phyloP scores from a whole-genome alignment of 2,888 invertebrate species.

The Amiota minor region DNA sequence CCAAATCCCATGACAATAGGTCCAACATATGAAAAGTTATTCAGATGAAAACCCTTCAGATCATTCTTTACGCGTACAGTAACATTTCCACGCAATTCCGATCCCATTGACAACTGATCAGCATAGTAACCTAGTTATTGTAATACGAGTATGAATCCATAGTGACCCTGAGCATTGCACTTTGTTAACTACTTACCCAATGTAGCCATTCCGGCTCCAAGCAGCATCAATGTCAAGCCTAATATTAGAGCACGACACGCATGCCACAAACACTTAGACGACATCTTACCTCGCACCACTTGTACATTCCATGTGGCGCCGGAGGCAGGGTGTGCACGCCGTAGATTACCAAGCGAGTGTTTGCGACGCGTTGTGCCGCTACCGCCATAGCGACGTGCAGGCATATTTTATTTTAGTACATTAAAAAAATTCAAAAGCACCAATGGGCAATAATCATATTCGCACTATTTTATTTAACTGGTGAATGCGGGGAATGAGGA shows the following conservation, averaged over 20 bases:
- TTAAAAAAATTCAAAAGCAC: background rate
- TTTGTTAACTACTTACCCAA: constrained; percentile 78
- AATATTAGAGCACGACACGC: constrained; percentile 93
- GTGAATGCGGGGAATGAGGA: too few species aligned
- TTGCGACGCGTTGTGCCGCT: constrained; percentile 70
- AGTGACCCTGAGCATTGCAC: too few species aligned
- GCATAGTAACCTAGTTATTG: constrained; percentile 83
- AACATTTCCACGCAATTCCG: constrained; percentile 85
- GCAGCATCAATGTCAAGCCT: constrained; percentile 88
- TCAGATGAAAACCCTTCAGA: constrained; percentile 87
- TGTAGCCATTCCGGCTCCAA: constrained; percentile 94
- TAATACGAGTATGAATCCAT: too few species aligned
- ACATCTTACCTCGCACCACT: constrained; percentile 90
- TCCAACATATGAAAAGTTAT: constrained; percentile 95
- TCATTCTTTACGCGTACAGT: constrained; percentile 87
- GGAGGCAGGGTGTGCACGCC: constrained; percentile 84
- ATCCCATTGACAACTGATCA: constrained; percentile 84
- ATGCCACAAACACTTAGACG: constrained; percentile 92
- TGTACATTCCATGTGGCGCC: constrained; percentile 90
- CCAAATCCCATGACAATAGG: constrained; percentile 98
- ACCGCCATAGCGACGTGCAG: constrained; percentile 66
- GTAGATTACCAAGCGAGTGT: constrained; percentile 75
- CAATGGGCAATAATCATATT: too few species aligned
- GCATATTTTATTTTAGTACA: constrained; percentile 56
- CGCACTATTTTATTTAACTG: too few species aligned